Evolutionary conservation across 2,888 invertebrate species (phyloP).

Genomic region (Palloptera scutellata): DNA sequence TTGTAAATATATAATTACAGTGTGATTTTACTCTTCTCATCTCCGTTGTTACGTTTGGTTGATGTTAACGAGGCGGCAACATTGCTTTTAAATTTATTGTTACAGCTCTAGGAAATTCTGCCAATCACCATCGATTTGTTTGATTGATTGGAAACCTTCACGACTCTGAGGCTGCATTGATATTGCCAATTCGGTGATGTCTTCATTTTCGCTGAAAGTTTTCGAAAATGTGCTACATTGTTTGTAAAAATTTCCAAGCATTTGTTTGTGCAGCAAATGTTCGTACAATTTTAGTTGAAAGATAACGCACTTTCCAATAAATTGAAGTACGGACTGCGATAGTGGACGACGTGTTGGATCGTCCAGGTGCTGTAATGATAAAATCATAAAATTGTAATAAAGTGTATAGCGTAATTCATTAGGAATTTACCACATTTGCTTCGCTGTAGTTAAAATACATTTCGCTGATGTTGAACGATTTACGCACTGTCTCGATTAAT

Average conservation of each 20-base stretch:
- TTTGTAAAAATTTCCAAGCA: conserved; percentile 48
- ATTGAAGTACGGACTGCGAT: conserved; percentile 26
- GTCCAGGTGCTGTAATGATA: conserved; percentile 19
- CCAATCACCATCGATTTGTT: conserved; percentile 38
- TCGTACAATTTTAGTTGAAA: conserved; percentile 50
- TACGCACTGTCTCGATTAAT: conserved; percentile 41
- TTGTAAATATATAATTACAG: too few relatives aligned
- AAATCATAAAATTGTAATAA: background rate
- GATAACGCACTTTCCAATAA: conserved; percentile 44
- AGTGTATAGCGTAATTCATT: background rate
- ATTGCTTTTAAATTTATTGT: conserved; percentile 16
- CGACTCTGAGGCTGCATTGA: conserved; percentile 43
- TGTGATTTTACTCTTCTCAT: too few relatives aligned
- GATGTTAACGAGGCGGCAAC: background rate
- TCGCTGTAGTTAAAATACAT: conserved; percentile 39
- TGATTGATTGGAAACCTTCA: conserved; percentile 43
- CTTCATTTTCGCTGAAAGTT: conserved; percentile 41
- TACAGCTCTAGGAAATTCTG: conserved; percentile 32
- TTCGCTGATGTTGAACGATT: conserved; percentile 43
- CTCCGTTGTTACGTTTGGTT: too few relatives aligned
- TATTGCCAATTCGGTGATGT: conserved; percentile 45
- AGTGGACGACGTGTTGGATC: conserved; percentile 45
- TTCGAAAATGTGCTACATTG: conserved; percentile 46
- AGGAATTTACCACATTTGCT: conserved; percentile 23
- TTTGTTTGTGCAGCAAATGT: conserved; percentile 48